A percentile compares a stretch with the other conserved stretches of the same genome.
These are phyloP conservation scores for Varecia variegata DNA, from an alignment of 2,797 vertebrate genomes.

Conservation along the genomic window DNA sequence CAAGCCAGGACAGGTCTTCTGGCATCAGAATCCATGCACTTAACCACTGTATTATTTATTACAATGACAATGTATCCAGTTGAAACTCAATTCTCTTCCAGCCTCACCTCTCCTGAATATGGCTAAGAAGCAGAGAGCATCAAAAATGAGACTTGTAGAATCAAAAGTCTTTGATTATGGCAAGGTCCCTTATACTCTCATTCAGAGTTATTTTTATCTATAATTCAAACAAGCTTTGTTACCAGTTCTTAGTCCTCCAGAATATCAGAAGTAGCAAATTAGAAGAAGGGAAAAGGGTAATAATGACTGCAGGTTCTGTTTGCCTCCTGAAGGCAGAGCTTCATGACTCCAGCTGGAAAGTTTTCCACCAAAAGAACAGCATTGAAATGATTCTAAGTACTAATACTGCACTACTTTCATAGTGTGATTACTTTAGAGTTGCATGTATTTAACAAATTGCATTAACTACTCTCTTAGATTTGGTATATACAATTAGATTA, in stretches of 20 bases:
- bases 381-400: neutral
- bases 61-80: neutral
- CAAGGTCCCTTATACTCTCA: neutral
- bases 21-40: neutral
- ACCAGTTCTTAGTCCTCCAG: neutral
- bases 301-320: neutral
- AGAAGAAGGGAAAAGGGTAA: neutral
- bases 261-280: neutral
- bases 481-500: neutral
- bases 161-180: neutral
- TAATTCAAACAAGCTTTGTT: neutral
- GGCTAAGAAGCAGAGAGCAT: neutral
- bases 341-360: neutral
- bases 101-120: neutral
- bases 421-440: neutral
- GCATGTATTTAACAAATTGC: neutral
- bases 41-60: neutral
- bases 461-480: neutral
- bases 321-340: neutral
- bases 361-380: neutral
- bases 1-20: neutral
- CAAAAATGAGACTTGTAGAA: neutral
- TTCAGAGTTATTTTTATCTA: neutral
- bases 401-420: neutral
- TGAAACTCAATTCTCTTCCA: neutral